Conservation (phyloP, 2,113 vertebrate genomes). For the Origma solitaria region DNA sequence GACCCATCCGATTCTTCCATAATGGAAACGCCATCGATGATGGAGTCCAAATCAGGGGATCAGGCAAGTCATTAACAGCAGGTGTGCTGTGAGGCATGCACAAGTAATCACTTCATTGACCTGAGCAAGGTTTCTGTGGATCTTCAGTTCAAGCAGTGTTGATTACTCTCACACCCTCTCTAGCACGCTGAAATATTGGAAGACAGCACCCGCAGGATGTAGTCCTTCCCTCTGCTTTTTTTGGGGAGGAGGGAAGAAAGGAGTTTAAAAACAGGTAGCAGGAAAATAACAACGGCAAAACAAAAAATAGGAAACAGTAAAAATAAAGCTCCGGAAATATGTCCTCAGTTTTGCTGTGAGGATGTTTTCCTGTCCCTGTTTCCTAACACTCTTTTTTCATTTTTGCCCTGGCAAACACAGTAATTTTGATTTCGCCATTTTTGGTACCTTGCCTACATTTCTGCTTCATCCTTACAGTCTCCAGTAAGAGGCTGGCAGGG, state of each 20-base stretch:
- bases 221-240: background rate
- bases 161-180: background rate
- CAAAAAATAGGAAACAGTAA: background rate
- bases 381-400: background rate
- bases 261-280: background rate
- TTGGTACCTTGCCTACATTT: background rate
- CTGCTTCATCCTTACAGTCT: background rate
- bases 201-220: background rate
- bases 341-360: background rate
- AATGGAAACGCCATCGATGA: conserved; percentile 70
- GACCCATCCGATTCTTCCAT: conserved; percentile 63
- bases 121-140: background rate
- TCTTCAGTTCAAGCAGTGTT: background rate
- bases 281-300: background rate
- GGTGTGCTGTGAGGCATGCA: accelerated
- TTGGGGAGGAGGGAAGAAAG: background rate
- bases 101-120: background rate
- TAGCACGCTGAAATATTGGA: accelerated
- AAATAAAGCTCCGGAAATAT: background rate
- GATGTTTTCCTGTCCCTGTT: background rate
- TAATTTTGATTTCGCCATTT: background rate
- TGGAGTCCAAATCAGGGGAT: conserved; percentile 69
- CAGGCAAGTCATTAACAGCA: conserved; percentile 54
- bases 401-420: background rate
- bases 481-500: background rate